Conservation (phyloP, 2,797 vertebrate genomes). For the Austrolebias charrua region DNA sequence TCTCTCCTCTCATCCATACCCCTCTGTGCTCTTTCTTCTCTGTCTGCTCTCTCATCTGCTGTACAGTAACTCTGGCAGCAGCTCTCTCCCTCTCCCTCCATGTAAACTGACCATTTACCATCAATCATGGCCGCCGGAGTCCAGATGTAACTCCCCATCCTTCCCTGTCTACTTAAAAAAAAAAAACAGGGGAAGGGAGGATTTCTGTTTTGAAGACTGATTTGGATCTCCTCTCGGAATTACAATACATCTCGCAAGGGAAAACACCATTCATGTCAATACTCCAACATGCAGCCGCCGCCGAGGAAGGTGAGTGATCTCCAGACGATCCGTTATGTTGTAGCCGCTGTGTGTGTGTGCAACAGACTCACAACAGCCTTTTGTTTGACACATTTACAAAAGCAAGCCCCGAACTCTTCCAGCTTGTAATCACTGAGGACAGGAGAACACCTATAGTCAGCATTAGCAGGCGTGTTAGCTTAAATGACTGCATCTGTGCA, state of each 20-base stretch:
- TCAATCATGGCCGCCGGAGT: slow-evolving; percentile 81
- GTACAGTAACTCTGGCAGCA: slow-evolving; percentile 53
- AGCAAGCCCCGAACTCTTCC: neutral
- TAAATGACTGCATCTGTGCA: slow-evolving; percentile 52
- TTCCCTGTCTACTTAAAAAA: slow-evolving; percentile 51
- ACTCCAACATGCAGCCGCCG: slow-evolving; percentile 94
- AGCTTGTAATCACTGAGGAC: neutral
- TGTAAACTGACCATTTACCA: slow-evolving; percentile 62
- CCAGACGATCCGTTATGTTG: slow-evolving; percentile 56
- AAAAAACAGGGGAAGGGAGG: slow-evolving; percentile 33
- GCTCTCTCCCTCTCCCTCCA: slow-evolving; percentile 32
- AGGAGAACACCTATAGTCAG: neutral
- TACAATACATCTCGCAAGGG: slow-evolving; percentile 73
- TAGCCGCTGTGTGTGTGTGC: slow-evolving; percentile 20
- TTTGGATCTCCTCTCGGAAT: slow-evolving; percentile 70
- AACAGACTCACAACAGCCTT: slow-evolving; percentile 39
- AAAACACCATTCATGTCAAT: slow-evolving; percentile 85
- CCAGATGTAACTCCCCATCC: slow-evolving; percentile 68
- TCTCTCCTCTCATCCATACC: slow-evolving; percentile 23
- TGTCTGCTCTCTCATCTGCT: slow-evolving; percentile 46
- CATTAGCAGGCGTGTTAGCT: slow-evolving; percentile 60
- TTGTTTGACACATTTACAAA: slow-evolving; percentile 5
- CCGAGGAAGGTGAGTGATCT: slow-evolving; percentile 92
- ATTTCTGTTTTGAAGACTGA: slow-evolving; percentile 46
- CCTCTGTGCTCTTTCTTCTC: slow-evolving; percentile 49